A percentile compares a stretch with the other conserved stretches of the same genome.
phyloP scores from a whole-genome alignment of 2,797 vertebrate genomes.

The Chrysocyon brachyurus region DNA sequence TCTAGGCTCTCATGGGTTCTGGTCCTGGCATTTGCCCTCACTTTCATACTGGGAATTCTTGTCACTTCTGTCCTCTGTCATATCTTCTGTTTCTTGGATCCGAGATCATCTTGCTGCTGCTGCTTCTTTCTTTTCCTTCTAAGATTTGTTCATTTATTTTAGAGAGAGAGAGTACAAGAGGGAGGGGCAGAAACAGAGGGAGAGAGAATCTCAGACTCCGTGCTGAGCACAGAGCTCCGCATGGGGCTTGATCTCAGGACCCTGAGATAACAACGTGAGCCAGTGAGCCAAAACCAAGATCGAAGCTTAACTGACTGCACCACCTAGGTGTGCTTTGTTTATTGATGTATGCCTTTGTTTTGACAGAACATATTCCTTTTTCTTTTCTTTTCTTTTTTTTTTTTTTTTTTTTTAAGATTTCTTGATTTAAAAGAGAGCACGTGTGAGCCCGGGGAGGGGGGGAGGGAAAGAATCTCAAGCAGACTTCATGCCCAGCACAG shows the following conservation, averaged over 20 bases:
- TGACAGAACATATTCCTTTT: not conserved
- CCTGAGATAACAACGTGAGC: too few species aligned
- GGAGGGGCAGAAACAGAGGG: not conserved
- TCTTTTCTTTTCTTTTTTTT: too few species aligned
- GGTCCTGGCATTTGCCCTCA: not conserved
- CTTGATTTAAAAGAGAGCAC: too few species aligned
- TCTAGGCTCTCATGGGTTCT: not conserved
- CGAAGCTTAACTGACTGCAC: too few species aligned
- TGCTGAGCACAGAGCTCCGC: not conserved
- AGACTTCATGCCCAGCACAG: not conserved
- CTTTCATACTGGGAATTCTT: not conserved
- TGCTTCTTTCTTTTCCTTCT: not conserved
- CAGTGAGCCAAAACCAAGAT: too few species aligned
- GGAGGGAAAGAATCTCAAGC: not conserved
- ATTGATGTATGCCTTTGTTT: constrained; percentile 29
- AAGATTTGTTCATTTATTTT: not conserved
- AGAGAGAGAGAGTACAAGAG: not conserved
- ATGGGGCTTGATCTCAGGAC: too few species aligned
- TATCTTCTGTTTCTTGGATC: not conserved
- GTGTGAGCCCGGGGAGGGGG: not conserved
- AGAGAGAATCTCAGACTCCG: not conserved
- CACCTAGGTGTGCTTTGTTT: not conserved
- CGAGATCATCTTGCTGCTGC: not conserved
- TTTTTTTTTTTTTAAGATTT: too few species aligned
- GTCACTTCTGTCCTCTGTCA: not conserved